These are phyloP conservation scores for Nipponia nippon DNA, from an alignment of 2,113 vertebrate genomes.

Conservation along the genomic window DNA sequence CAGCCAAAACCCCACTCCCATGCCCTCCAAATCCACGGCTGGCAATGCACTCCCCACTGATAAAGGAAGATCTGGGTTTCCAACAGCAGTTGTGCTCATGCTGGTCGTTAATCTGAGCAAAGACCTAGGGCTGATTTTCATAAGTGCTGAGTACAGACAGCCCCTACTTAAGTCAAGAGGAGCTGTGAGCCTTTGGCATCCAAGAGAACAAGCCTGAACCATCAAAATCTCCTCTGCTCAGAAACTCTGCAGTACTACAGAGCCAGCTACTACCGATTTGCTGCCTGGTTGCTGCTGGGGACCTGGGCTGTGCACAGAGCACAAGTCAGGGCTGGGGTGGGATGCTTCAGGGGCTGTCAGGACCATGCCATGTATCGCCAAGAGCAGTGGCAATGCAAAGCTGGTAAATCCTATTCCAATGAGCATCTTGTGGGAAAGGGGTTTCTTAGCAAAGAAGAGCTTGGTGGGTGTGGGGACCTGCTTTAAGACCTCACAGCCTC, in stretches of 20 bases:
- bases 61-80: conserved; percentile 12
- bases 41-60: not conserved
- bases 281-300: not conserved
- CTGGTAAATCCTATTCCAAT: not conserved
- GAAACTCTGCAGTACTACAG: not conserved
- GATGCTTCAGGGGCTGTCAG: not conserved
- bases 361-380: not conserved
- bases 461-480: not conserved
- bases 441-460: not conserved
- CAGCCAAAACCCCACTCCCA: accelerated
- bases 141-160: conserved; percentile 56
- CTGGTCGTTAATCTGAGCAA: not conserved
- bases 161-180: conserved; percentile 13
- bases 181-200: not conserved
- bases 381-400: not conserved
- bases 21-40: not conserved
- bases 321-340: accelerated
- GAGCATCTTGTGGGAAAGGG: not conserved
- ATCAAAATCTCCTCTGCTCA: not conserved
- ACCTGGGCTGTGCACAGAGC: accelerated
- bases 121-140: conserved; percentile 42
- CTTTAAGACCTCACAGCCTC: not conserved
- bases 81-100: not conserved
- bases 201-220: not conserved
- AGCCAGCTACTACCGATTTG: not conserved